Percentiles rank a stretch among this genome's conserved stretches.
Evolutionary conservation across 2,113 vertebrate genomes (phyloP).

Genomic region (Chamaetylas fuelleborni): DNA sequence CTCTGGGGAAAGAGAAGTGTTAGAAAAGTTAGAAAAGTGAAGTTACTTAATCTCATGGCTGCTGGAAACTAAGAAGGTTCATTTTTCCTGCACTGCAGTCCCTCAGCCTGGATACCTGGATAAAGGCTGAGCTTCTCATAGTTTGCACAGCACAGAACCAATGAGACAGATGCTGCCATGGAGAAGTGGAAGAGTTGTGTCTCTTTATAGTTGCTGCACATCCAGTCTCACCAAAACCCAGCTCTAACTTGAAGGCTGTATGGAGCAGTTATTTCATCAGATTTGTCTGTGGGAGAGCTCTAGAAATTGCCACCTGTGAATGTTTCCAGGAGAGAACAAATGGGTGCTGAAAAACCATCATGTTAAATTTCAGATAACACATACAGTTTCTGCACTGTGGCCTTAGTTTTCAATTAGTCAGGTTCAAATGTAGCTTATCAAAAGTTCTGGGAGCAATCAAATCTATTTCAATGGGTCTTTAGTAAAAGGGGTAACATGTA

Average conservation of each 20-base stretch:
- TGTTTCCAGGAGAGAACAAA: fast-evolving
- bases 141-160: neutral
- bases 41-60: neutral
- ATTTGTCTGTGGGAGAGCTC: neutral
- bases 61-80: neutral
- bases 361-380: neutral
- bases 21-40: neutral
- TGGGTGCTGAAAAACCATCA: neutral
- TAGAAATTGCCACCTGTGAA: neutral
- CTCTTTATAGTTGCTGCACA: neutral
- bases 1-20: neutral
- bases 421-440: neutral
- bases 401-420: neutral
- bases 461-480: neutral
- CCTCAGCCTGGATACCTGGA: neutral
- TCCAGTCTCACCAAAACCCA: neutral
- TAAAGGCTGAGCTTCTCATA: fast-evolving
- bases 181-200: neutral
- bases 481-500: neutral
- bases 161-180: fast-evolving
- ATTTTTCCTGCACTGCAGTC: neutral
- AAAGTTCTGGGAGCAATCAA: neutral
- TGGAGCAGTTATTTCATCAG: neutral
- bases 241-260: neutral
- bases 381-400: neutral